A percentile compares a stretch with the other conserved stretches of the same genome.
Conservation (phyloP, 2,113 vertebrate species). For the Mustela lutreola region DNA sequence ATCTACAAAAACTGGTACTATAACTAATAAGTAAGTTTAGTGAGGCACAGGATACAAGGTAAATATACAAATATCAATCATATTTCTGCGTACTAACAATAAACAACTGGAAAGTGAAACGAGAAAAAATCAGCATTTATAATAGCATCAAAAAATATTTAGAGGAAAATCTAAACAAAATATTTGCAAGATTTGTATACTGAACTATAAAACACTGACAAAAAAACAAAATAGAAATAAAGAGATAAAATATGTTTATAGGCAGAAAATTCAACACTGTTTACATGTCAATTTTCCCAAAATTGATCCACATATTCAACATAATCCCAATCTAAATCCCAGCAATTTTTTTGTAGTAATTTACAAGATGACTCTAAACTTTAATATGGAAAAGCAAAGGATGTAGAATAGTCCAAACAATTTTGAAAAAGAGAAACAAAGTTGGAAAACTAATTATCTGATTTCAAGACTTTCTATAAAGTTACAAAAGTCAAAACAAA, state of each 20-base stretch:
- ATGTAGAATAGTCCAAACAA: not conserved
- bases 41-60: not conserved
- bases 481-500: slow-evolving; percentile 36
- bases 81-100: not conserved
- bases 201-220: not conserved
- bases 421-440: slow-evolving; percentile 6
- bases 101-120: not conserved
- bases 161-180: slow-evolving; percentile 12
- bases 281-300: not conserved
- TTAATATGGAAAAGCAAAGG: not conserved
- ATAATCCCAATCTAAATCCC: not conserved
- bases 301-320: not conserved
- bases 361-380: slow-evolving; percentile 16
- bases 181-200: not conserved
- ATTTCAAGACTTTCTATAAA: slow-evolving; percentile 26
- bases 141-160: slow-evolving; percentile 2
- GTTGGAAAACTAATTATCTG: not conserved
- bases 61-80: not conserved
- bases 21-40: not conserved
- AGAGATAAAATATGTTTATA: not conserved
- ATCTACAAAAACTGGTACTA: not conserved
- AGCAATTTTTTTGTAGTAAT: not conserved
- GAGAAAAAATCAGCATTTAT: not conserved
- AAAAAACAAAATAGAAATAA: slow-evolving; percentile 19
- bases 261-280: not conserved